Percentiles rank a stretch among this genome's conserved stretches.
Evolutionary conservation across 2,888 invertebrate genomes (phyloP).

Genomic region (Eristalis intricaria): DNA sequence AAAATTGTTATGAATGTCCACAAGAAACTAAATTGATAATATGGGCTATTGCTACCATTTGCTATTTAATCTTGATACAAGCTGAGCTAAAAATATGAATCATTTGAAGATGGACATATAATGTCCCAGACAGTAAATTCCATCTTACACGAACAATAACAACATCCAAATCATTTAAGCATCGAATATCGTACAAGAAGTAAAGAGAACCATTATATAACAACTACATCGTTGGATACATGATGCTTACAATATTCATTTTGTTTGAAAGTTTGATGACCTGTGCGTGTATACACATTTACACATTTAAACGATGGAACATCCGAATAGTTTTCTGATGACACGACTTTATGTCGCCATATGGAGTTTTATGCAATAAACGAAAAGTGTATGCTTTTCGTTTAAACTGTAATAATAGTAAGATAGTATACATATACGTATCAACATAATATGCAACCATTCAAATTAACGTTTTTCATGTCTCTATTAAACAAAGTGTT

Average conservation of each 20-base stretch:
- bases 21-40: too few species aligned
- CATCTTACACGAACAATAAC: too few species aligned
- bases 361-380: neutral
- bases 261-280: neutral
- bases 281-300: neutral
- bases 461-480: too few species aligned
- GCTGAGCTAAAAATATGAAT: too few species aligned
- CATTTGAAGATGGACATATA: too few species aligned
- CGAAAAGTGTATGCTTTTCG: neutral
- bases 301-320: too few species aligned
- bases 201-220: neutral
- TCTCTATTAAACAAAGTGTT: too few species aligned
- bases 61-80: too few species aligned
- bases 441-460: too few species aligned
- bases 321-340: neutral
- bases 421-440: neutral
- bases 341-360: neutral
- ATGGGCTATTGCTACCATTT: too few species aligned
- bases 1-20: too few species aligned
- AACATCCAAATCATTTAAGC: neutral
- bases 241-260: neutral
- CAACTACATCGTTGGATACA: neutral
- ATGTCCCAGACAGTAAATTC: too few species aligned
- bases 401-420: neutral
- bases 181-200: neutral